Percentiles rank a stretch among this genome's conserved stretches.
Conservation (phyloP, 2,797 vertebrate species). For the Potorous gilbertii region DNA sequence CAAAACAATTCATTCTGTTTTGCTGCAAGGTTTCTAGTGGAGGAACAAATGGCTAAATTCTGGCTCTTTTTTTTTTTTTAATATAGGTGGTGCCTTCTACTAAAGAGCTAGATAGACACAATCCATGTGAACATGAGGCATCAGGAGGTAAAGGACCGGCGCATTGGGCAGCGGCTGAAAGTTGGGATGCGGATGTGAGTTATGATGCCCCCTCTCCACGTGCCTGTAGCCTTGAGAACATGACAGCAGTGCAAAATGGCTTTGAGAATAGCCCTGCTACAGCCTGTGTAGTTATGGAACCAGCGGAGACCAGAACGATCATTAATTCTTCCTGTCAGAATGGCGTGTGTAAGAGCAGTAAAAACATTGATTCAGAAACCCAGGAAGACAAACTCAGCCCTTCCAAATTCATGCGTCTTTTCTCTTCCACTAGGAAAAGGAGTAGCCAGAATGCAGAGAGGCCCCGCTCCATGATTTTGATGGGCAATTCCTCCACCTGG, state of each 20-base stretch:
- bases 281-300: slow-evolving; percentile 78
- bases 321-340: slow-evolving; percentile 71
- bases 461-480: slow-evolving; percentile 83
- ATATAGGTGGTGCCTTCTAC: slow-evolving; percentile 85
- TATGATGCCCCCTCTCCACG: slow-evolving; percentile 72
- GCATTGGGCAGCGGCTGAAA: slow-evolving; percentile 72
- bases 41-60: slow-evolving; percentile 59
- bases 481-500: slow-evolving; percentile 88
- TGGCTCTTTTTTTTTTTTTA: slow-evolving; percentile 79
- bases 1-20: neutral
- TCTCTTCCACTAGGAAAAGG: slow-evolving; percentile 88
- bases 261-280: slow-evolving; percentile 75
- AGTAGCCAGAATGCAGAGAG: slow-evolving; percentile 80
- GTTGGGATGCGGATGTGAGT: slow-evolving; percentile 79
- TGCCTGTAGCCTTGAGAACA: slow-evolving; percentile 74
- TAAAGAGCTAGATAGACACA: slow-evolving; percentile 82
- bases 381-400: slow-evolving; percentile 86
- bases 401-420: slow-evolving; percentile 91
- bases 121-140: slow-evolving; percentile 72
- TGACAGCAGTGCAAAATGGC: slow-evolving; percentile 84
- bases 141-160: slow-evolving; percentile 61
- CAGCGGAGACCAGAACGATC: slow-evolving; percentile 76
- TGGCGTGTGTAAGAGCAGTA: slow-evolving; percentile 66
- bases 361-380: slow-evolving; percentile 63
- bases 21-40: neutral